These are phyloP conservation scores for Drosophila nigromelanica DNA, from an alignment of 1,140 invertebrate genomes.

Conservation along the genomic window DNA sequence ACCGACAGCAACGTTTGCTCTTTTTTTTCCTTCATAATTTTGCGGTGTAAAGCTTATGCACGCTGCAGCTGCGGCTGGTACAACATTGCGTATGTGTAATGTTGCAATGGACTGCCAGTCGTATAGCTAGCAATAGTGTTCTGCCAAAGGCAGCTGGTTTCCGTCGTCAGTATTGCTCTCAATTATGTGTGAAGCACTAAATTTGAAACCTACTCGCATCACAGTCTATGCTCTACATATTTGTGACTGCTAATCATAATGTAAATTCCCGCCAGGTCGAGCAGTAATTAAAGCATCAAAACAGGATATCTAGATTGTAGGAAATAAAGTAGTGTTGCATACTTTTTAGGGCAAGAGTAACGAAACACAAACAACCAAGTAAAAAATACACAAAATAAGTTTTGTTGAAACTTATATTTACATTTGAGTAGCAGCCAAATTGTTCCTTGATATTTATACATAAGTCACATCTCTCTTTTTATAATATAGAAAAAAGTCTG, in stretches of 20 bases:
- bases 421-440: not conserved
- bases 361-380: too few relatives aligned
- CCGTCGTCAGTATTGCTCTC: constrained; percentile 18
- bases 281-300: not conserved
- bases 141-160: not conserved
- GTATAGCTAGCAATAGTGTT: constrained; percentile 9
- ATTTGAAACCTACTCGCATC: not conserved
- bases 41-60: constrained; percentile 38
- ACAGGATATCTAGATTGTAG: not conserved
- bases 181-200: constrained; percentile 1
- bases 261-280: not conserved
- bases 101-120: constrained; percentile 10
- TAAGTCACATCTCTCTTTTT: not conserved
- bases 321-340: not conserved
- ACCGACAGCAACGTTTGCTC: not conserved
- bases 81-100: constrained; percentile 63
- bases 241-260: not conserved
- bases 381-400: too few relatives aligned
- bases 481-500: not conserved
- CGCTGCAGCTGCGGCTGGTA: constrained; percentile 24
- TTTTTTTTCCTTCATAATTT: constrained; percentile 11
- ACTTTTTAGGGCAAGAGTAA: not conserved
- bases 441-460: too few relatives aligned
- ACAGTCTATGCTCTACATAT: not conserved
- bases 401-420: too few relatives aligned